Evolutionary conservation across 2,113 vertebrate genomes (phyloP), one percentile per base, ranked within the genome.

Genomic region (Elgaria multicarinata): DNA sequence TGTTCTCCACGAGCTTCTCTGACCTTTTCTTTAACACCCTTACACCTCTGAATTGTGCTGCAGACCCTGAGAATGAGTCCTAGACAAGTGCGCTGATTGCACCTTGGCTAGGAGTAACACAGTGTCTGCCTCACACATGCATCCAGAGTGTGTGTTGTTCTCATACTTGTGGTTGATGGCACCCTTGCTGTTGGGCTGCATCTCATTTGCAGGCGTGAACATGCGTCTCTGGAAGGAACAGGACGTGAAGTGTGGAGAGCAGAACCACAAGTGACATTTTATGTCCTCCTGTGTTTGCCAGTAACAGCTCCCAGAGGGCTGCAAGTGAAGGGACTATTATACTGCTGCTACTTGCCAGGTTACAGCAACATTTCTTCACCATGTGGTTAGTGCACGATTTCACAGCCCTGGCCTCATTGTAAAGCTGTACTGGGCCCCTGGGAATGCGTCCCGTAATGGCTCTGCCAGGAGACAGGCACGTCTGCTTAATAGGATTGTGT

Each of bases 341-440:
- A 82, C 69, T 10, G 0, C 1, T 90, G 90, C 91, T 91, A 81
- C 66, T 86, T 93, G 53, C 50, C 74, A 89, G 88, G 69, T 89
- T 89, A 91, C 76, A 77, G 76, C 50, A 93, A 79, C 0, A 0
- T 93, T 78, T 87, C 93, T 92, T 93, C 39, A 69, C 46, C 72
- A 83, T 0, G 0, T 83, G 82, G 28, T 83, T 66, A 92, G 53
- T 7, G 1, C 0, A 0, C 80, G 91, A 42, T 4, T 95, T 84
- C 90, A 90, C 81, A 90, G 85, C 69, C 84, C 82, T 72, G 36
- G 77, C 31, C 20, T 7, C 22, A 74, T 87, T 91, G 82, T 80
- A 91, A 76, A 93, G 89, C 42, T 89, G 87, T 72, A 93, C 89
- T 83, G 71, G 50, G 89, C 79, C 50, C 75, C 31, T 71, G 86